phyloP scores from a whole-genome alignment of 2,113 vertebrate species.

The Regulus satrapa region DNA sequence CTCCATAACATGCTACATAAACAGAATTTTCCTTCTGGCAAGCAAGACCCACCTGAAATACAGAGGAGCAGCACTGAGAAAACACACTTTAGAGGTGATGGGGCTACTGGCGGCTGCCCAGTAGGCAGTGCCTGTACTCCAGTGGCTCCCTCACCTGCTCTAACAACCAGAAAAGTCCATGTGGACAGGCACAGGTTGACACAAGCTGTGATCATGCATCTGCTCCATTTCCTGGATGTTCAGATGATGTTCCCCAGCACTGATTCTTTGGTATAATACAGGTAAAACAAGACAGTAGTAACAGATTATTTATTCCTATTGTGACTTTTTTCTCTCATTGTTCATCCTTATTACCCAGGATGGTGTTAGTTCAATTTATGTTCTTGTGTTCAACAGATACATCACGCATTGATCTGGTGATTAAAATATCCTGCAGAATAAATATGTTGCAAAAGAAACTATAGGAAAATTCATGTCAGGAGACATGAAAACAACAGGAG shows the following conservation, averaged over 20 bases:
- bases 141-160: neutral
- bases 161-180: neutral
- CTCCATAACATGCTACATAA: slow-evolving; percentile 47
- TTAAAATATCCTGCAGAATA: neutral
- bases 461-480: neutral
- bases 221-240: neutral
- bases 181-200: neutral
- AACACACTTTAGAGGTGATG: neutral
- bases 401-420: neutral
- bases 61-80: neutral
- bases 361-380: neutral
- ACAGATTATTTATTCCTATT: neutral
- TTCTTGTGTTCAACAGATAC: neutral
- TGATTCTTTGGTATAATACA: neutral
- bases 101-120: neutral
- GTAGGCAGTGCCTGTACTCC: neutral
- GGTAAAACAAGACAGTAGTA: neutral
- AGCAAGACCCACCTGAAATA: slow-evolving; percentile 30
- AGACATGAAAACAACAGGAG: neutral
- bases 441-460: neutral
- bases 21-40: slow-evolving; percentile 29
- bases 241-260: neutral
- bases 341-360: neutral
- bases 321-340: neutral
- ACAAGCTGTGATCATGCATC: neutral